These are phyloP conservation scores for Hydrozoanthus tunicans DNA, from an alignment of 64 coral and sea anemone species.

Conservation along the genomic window DNA sequence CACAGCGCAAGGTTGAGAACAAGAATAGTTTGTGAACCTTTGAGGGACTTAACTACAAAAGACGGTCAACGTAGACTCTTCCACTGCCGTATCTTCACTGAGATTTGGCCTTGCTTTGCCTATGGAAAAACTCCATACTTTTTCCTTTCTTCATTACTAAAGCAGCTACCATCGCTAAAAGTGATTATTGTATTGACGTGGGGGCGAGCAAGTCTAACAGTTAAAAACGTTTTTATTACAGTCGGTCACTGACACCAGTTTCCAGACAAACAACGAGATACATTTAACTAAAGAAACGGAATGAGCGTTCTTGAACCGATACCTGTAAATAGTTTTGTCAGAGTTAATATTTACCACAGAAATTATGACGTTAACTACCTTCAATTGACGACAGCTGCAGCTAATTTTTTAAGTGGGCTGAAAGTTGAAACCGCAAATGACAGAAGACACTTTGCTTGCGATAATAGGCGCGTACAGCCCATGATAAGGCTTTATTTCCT, in stretches of 20 bases:
- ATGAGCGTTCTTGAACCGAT: neutral
- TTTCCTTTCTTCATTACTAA: too few relatives aligned
- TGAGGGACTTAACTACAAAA: neutral
- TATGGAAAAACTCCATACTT: neutral
- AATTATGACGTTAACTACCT: neutral
- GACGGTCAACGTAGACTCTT: neutral
- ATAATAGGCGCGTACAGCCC: slow-evolving; percentile 4
- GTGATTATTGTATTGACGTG: too few relatives aligned
- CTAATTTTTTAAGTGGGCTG: slow-evolving; percentile 60
- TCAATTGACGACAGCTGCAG: slow-evolving; percentile 41
- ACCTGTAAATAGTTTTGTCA: neutral
- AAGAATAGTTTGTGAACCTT: neutral
- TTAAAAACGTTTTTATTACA: too few relatives aligned
- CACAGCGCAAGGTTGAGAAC: neutral
- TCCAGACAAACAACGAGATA: too few relatives aligned
- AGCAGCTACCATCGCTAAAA: too few relatives aligned
- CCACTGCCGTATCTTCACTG: neutral
- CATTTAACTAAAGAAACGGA: too few relatives aligned
- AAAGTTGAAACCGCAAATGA: slow-evolving; percentile 56
- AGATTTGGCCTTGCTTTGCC: neutral
- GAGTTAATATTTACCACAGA: neutral
- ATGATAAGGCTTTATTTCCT: slow-evolving; percentile 48
- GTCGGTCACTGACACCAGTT: too few relatives aligned
- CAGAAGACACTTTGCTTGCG: slow-evolving; percentile 48
- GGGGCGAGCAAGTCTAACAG: too few relatives aligned